Evolutionary conservation across 2,888 invertebrate species (phyloP), one percentile per base, ranked within the genome.

Genomic region (Xanthorhoe spadicearia): DNA sequence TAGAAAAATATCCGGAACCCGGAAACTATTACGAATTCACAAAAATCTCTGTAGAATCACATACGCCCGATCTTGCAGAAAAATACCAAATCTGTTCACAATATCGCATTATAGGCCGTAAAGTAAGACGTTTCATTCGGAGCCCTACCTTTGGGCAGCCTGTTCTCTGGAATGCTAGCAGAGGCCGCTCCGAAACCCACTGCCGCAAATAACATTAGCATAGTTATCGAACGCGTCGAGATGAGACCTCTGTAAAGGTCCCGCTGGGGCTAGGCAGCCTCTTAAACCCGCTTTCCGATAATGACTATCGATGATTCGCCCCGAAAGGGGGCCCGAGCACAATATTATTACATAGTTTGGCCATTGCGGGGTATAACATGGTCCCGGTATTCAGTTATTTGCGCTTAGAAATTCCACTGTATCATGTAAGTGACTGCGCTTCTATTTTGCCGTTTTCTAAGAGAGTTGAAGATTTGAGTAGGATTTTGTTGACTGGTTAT

Each of bases 131-230:
- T 84, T 83, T 83, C 82, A 81, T 83, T 83, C 77, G 74, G 76
- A 79, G 80, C 76, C 79, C 81, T 83, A 83, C 83, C 83, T 83
- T 80, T 72, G 75, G 80, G 78, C 80, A 77, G 77, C 77, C 74
- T 79, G 82, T 83, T 82, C 79, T 79, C 80, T 75, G 80, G 84
- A 86, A 83, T 82, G 81, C 83, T 83, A 81, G 88, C 87, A 82
- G 86, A 85, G 83, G 82, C 84, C 83, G 86, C 79, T 90, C 84
- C 81, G 83, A 82, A 89, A 88, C 88, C 91, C 89, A 88, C 87
- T 87, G 90, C 87, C 88, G 87, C 91, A 90, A 90, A 92, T 92
- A 92, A 91, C 91, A 92, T 92, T 92, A 92, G 92, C 92, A 93
- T 93, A 92, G 91, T 92, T 92, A 93, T 93, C 90, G 91, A 90